Base-by-base conservation (phyloP, 1,140 invertebrate species). In the Drosophila leontia region DNA sequence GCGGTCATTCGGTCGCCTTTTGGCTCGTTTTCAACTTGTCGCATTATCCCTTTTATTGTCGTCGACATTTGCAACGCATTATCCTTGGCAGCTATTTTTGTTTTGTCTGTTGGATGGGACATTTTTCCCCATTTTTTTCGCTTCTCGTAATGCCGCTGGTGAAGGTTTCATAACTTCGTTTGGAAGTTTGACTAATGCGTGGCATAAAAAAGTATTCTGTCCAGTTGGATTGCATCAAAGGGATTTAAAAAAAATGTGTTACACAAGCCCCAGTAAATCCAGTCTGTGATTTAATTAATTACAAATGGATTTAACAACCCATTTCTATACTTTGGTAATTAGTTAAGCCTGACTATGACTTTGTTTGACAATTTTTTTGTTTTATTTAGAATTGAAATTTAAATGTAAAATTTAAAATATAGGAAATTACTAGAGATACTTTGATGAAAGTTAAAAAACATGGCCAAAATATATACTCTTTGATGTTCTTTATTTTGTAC, bases 41-140 rank as follows among this genome's bases (percentile, higher is more conserved):
- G 84, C 80, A 88, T 87, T 87, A 87, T 87, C 84, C 84, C 26
- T 87, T 83, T 88, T 88, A 80, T 87, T 87, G 84, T 80, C 75
- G 80, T 48, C 69, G 84, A 78, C 84, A 83, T 71, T 78, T 83
- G 80, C 84, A 70, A 64, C 68, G 53, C 83, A 88, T 87, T 87
- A 82, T 83, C 70, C 80, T 41, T 53, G 56, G 45, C 57, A 53
- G 62, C 75, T 75, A 81, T 69, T 77, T 41, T 35, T 53, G 70
- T 75, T 62, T 62, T 63, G 58, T 19, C 29, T 47, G 9, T n/a
- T 34, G n/a, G n/a, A 9, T n/a, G 17, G 39, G 19, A 42, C 37
- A 55, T 48, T 58, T 59, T 53, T n/a, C 34, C 19, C 50, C 41
- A 42, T 37, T 77, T 37, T 60, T 44, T 11, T n/a, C 9, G 1